Conservation (phyloP, 2,888 invertebrate species). For the Thymelicus acteon region DNA sequence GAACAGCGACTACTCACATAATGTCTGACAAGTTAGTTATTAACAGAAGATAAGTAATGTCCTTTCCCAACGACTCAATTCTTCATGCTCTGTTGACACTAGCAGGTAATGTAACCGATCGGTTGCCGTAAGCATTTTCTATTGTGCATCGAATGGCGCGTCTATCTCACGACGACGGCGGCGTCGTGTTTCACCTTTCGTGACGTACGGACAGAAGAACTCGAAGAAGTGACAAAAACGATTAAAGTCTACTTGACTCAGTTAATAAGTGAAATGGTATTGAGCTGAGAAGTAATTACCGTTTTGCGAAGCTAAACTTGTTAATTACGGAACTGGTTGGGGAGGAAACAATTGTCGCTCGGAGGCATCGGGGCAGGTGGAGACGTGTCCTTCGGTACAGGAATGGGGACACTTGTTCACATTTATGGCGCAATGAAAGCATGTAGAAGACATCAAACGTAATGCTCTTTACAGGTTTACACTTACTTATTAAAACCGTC, state of each 20-base stretch:
- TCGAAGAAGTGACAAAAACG: slow-evolving; percentile 17
- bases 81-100: too few relatives aligned
- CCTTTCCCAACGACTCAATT: too few relatives aligned
- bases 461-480: neutral
- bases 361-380: slow-evolving; percentile 40
- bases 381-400: slow-evolving; percentile 19
- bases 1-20: too few relatives aligned
- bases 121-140: neutral
- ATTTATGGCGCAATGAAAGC: slow-evolving; percentile 19
- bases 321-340: slow-evolving; percentile 52
- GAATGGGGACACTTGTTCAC: slow-evolving; percentile 26
- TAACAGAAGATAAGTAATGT: too few relatives aligned
- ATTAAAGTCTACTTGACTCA: slow-evolving; percentile 43
- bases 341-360: slow-evolving; percentile 47
- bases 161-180: slow-evolving; percentile 34
- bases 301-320: slow-evolving; percentile 54
- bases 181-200: slow-evolving; percentile 38
- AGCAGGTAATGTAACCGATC: neutral
- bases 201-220: slow-evolving; percentile 19
- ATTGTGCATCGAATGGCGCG: slow-evolving; percentile 14
- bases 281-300: slow-evolving; percentile 52
- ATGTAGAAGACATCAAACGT: neutral
- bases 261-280: slow-evolving; percentile 63
- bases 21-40: too few relatives aligned
- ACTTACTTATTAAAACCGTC: too few relatives aligned